Evolutionary conservation across 2,113 vertebrate genomes (phyloP).

Genomic region (Colaptes auratus): DNA sequence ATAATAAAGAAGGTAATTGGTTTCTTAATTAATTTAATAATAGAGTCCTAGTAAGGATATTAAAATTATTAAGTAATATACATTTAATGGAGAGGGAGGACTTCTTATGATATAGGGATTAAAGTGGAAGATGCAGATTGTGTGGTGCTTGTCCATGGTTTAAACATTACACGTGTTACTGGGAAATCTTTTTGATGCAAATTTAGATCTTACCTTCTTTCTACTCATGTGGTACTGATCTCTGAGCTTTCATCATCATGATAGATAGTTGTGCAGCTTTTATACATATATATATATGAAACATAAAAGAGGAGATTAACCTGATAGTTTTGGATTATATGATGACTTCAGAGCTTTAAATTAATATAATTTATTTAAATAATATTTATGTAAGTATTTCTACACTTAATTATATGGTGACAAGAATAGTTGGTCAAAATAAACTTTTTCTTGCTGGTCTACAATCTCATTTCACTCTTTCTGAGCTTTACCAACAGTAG

Average conservation of each 20-base stretch:
- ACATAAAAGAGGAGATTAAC: neutral
- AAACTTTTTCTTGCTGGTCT: neutral
- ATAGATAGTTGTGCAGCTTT: accelerated
- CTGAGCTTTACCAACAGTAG: neutral
- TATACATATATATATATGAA: neutral
- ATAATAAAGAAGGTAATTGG: neutral
- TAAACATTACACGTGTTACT: neutral
- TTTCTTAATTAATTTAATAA: constrained; percentile 9
- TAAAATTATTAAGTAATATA: neutral
- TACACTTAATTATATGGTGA: neutral
- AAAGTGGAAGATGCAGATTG: neutral
- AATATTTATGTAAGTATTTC: neutral
- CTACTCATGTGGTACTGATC: neutral
- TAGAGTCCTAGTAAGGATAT: neutral
- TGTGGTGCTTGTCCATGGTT: neutral
- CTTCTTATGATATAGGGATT: neutral
- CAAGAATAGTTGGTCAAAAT: neutral
- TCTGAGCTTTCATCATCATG: neutral
- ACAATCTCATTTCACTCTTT: neutral
- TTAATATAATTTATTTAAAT: neutral
- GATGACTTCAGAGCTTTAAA: neutral
- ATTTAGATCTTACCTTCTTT: neutral
- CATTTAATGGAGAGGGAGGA: neutral
- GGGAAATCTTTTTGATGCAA: neutral
- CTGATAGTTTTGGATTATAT: neutral